Conservation (phyloP, 1,140 invertebrate genomes). For the Bacillus rossius region DNA sequence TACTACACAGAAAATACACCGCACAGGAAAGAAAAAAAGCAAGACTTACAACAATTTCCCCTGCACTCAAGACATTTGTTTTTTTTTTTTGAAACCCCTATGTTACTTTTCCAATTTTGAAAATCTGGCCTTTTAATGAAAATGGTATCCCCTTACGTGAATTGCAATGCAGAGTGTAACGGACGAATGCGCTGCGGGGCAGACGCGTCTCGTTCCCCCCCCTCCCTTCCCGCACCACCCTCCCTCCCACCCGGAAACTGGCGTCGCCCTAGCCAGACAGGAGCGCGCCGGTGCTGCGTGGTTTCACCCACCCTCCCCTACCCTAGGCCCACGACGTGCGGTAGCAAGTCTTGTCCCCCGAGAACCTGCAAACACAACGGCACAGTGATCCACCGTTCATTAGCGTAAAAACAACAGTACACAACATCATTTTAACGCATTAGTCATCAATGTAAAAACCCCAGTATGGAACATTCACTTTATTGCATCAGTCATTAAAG, state of each 20-base stretch:
- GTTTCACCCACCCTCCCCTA: conserved; percentile 52
- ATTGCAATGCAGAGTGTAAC: background rate
- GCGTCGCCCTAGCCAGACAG: background rate
- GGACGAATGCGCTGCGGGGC: background rate
- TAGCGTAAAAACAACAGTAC: too few relatives aligned
- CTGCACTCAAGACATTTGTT: background rate
- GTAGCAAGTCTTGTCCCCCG: conserved; percentile 6
- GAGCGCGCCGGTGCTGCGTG: conserved; percentile 29
- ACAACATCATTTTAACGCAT: background rate
- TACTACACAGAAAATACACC: background rate
- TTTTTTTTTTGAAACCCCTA: background rate
- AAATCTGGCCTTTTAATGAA: background rate
- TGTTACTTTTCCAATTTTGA: background rate
- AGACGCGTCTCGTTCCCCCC: too few relatives aligned
- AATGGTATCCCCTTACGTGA: conserved; percentile 1
- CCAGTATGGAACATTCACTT: background rate
- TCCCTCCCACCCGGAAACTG: conserved; percentile 10
- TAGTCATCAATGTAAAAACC: conserved; percentile 1
- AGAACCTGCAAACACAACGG: conserved; percentile 15
- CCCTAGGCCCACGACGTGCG: conserved; percentile 30
- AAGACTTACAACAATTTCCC: conserved; percentile 4
- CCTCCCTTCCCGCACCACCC: conserved; percentile 16
- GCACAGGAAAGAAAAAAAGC: conserved; percentile 7
- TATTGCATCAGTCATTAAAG: too few relatives aligned
- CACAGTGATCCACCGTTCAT: too few relatives aligned